Percentiles rank a stretch among this genome's conserved stretches.
These are phyloP conservation scores for Wiebesia pumilae DNA, from an alignment of 1,140 invertebrate species.

Conservation along the genomic window DNA sequence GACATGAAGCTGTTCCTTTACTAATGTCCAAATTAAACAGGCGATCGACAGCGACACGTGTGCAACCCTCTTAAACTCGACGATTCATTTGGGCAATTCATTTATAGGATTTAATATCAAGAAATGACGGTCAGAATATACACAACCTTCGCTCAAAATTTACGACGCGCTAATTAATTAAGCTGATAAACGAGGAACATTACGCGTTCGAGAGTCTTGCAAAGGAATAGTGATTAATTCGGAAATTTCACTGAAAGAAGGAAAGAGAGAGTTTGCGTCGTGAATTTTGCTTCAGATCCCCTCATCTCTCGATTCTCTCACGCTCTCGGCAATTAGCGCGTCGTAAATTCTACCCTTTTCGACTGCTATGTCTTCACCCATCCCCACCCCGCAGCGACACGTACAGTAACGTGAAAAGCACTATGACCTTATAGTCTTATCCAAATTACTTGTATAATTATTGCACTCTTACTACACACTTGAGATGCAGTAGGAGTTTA, in stretches of 20 bases:
- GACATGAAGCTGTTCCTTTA: no score
- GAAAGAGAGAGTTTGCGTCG: neutral
- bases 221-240: slow-evolving; percentile 57
- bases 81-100: slow-evolving; percentile 54
- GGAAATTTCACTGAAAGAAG: slow-evolving; percentile 53
- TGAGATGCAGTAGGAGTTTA: neutral
- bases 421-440: neutral
- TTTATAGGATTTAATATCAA: slow-evolving; percentile 60
- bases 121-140: slow-evolving; percentile 41
- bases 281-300: slow-evolving; percentile 43
- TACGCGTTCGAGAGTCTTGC: slow-evolving; percentile 49
- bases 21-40: no score
- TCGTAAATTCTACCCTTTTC: slow-evolving; percentile 42
- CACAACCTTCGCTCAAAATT: slow-evolving; percentile 59
- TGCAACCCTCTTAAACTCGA: neutral
- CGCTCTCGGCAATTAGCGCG: slow-evolving; percentile 20
- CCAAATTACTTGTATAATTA: neutral
- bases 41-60: neutral
- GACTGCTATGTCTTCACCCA: neutral
- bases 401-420: neutral
- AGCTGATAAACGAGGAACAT: slow-evolving; percentile 64
- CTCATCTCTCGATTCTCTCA: neutral
- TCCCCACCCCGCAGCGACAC: neutral
- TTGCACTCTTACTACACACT: neutral
- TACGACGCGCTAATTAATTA: slow-evolving; percentile 68